These are phyloP conservation scores for Picathartes gymnocephalus DNA, from an alignment of 2,113 vertebrate species.

Conservation along the genomic window DNA sequence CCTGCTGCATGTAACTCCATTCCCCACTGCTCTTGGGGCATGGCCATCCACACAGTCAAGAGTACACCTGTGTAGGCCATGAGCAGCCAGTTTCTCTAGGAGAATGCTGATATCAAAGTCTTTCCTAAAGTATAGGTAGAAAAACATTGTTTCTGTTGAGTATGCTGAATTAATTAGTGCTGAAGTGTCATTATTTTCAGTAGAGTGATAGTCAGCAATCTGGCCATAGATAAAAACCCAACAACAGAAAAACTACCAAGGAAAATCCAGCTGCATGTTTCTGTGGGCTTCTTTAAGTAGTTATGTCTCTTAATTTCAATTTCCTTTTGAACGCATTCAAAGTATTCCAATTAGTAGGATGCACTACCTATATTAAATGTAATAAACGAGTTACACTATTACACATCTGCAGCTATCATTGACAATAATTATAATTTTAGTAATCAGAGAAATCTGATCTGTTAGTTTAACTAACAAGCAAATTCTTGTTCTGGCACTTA, in stretches of 20 bases:
- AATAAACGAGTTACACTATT: neutral
- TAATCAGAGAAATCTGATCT: neutral
- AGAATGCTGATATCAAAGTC: neutral
- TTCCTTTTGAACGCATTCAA: neutral
- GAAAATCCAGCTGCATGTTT: rapidly evolving
- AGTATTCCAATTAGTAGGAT: neutral
- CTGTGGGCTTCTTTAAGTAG: neutral
- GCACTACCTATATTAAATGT: neutral
- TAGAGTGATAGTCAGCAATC: neutral
- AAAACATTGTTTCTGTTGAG: neutral
- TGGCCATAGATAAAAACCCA: neutral
- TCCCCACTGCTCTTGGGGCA: neutral
- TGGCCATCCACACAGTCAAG: neutral
- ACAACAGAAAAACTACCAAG: too few relatives aligned
- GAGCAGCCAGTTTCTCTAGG: neutral
- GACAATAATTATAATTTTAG: neutral
- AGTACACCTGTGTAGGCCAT: too few relatives aligned
- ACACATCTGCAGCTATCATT: neutral
- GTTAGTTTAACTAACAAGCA: neutral
- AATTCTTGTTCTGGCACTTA: neutral
- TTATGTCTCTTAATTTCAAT: neutral
- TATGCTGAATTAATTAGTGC: neutral
- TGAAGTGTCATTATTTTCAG: neutral
- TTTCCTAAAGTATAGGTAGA: neutral
- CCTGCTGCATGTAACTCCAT: neutral